Evolutionary conservation across 2,797 vertebrate genomes (phyloP).

Genomic region (Gymnocypris eckloni): DNA sequence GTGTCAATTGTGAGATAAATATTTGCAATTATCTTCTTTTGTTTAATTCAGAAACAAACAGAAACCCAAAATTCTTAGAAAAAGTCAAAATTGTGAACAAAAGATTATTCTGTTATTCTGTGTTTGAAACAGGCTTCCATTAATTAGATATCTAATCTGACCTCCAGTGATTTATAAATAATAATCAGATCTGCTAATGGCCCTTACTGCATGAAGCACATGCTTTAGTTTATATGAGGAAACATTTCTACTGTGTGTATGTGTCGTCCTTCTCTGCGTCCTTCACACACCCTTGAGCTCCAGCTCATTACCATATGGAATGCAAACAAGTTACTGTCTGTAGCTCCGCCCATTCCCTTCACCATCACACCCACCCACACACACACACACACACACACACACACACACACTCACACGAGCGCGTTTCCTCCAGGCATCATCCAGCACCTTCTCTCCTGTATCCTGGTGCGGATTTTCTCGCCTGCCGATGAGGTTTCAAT

Average conservation of each 20-base stretch:
- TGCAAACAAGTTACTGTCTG: constrained; percentile 71
- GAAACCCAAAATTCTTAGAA: neutral
- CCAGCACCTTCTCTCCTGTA: constrained; percentile 11
- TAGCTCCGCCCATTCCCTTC: constrained; percentile 58
- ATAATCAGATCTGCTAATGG: neutral
- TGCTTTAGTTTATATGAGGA: neutral
- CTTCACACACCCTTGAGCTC: constrained; percentile 81
- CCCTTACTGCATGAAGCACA: neutral
- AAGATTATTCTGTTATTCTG: neutral
- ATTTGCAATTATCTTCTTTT: neutral
- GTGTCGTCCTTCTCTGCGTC: constrained; percentile 61
- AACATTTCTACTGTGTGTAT: neutral
- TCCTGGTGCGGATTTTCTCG: constrained; percentile 63
- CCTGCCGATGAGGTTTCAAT: constrained; percentile 75
- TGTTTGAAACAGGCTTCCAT: neutral
- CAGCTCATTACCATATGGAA: constrained; percentile 82
- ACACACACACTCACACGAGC: neutral
- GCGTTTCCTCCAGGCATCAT: neutral
- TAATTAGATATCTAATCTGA: neutral
- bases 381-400: constrained; percentile 55
- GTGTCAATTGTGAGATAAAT: too few relatives aligned
- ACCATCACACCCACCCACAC: neutral
- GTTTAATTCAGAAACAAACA: neutral
- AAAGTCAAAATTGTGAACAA: neutral
- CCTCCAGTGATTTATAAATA: neutral